A percentile compares a stretch with the other conserved stretches of the same genome.
phyloP scores from a whole-genome alignment of 1,140 invertebrate genomes.

The Alviniconcha marisindica region DNA sequence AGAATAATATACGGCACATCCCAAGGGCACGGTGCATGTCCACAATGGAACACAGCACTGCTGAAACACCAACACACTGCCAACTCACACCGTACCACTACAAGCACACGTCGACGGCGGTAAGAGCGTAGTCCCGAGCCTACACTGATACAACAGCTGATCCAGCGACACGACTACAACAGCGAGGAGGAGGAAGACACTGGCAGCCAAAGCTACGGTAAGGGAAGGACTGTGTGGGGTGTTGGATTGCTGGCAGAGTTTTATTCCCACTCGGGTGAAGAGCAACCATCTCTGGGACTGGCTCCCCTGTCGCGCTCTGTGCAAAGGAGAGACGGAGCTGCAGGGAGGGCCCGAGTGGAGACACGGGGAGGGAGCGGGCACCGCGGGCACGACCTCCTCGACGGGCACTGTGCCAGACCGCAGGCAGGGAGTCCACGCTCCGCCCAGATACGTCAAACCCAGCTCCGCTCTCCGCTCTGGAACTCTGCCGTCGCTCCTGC shows the following conservation, averaged over 20 bases:
- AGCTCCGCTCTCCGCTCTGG: background rate
- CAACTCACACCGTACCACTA: no score
- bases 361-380: background rate
- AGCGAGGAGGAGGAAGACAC: background rate
- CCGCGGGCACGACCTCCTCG: background rate
- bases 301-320: background rate
- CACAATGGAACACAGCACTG: no score
- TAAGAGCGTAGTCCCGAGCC: no score
- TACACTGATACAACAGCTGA: no score
- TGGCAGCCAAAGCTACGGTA: no score
- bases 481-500: background rate
- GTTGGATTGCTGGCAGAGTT: constrained; percentile 9
- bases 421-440: background rate
- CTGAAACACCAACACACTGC: no score
- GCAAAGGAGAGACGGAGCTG: background rate
- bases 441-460: constrained; percentile 29
- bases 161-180: no score
- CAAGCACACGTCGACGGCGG: no score
- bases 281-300: background rate
- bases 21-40: no score
- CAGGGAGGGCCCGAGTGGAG: background rate
- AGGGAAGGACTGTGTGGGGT: no score
- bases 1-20: no score
- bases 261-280: constrained; percentile 7
- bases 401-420: background rate